Evolutionary conservation across 1,140 invertebrate genomes (phyloP).

Genomic region (Calliphora vicina): DNA sequence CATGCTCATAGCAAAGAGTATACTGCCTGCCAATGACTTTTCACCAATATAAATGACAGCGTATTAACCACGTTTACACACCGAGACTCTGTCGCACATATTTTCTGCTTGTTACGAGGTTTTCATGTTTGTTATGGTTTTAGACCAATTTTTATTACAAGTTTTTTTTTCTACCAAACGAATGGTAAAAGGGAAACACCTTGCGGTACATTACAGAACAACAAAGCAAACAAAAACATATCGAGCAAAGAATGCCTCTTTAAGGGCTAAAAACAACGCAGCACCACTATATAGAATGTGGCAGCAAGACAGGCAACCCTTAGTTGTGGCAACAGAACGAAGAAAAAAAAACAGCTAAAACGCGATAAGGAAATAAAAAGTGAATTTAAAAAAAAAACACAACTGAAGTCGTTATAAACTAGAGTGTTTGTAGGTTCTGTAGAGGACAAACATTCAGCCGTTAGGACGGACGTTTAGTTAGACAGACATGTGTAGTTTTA

Average conservation of each 20-base stretch:
- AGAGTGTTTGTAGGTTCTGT: background rate
- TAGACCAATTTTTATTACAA: background rate
- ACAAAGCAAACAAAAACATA: background rate
- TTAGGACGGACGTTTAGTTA: background rate
- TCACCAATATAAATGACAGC: background rate
- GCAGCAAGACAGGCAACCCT: slow-evolving; percentile 15
- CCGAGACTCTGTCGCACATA: background rate
- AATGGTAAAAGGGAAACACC: slow-evolving; percentile 6
- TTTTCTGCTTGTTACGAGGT: slow-evolving; percentile 1
- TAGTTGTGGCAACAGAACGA: background rate
- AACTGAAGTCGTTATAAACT: background rate
- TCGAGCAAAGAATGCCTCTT: background rate
- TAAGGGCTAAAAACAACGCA: background rate
- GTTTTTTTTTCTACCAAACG: background rate
- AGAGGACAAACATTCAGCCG: background rate
- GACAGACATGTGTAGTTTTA: slow-evolving; percentile 3
- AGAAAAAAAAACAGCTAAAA: background rate
- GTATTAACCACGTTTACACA: background rate
- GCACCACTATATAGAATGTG: background rate
- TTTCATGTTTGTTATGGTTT: background rate
- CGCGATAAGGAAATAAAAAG: slow-evolving; percentile 31
- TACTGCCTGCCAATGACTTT: slow-evolving; percentile 13
- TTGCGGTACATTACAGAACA: background rate
- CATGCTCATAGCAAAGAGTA: background rate
- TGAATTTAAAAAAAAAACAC: background rate